Conservation (phyloP, 2,797 vertebrate species). For the Chrysocyon brachyurus region DNA sequence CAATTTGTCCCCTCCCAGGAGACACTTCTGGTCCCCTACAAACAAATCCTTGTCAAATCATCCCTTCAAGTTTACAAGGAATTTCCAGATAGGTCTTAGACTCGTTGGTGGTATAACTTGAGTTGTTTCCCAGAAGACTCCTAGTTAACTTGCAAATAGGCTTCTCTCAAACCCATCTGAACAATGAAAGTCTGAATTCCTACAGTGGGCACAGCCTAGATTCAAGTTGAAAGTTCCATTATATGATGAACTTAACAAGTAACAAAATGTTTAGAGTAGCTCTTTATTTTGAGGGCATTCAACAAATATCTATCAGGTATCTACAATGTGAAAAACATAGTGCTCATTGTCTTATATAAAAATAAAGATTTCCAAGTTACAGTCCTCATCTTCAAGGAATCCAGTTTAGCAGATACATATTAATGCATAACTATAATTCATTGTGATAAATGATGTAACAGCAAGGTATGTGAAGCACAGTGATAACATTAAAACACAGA, state of each 20-base stretch:
- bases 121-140: not conserved
- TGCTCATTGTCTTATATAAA: not conserved
- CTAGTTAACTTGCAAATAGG: not conserved
- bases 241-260: not conserved
- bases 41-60: not conserved
- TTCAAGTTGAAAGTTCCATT: not conserved
- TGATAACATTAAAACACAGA: not conserved
- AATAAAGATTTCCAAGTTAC: not conserved
- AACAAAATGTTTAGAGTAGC: not conserved
- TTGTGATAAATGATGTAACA: not conserved
- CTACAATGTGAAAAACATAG: not conserved
- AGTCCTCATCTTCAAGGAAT: slow-evolving; percentile 10
- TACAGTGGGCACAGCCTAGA: not conserved
- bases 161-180: slow-evolving; percentile 27
- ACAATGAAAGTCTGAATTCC: slow-evolving; percentile 19
- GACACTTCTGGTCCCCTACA: not conserved
- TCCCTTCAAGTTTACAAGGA: not conserved
- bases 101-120: not conserved
- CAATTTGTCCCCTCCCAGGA: slow-evolving; percentile 25
- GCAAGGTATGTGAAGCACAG: not conserved
- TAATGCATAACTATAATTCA: not conserved
- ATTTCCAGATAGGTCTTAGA: slow-evolving; percentile 49
- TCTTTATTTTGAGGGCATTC: slow-evolving; percentile 30
- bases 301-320: not conserved
- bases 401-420: not conserved